Evolutionary conservation across 2,113 vertebrate species (phyloP), one percentile per base, ranked within the genome.

Genomic region (Porphyrio hochstetteri): DNA sequence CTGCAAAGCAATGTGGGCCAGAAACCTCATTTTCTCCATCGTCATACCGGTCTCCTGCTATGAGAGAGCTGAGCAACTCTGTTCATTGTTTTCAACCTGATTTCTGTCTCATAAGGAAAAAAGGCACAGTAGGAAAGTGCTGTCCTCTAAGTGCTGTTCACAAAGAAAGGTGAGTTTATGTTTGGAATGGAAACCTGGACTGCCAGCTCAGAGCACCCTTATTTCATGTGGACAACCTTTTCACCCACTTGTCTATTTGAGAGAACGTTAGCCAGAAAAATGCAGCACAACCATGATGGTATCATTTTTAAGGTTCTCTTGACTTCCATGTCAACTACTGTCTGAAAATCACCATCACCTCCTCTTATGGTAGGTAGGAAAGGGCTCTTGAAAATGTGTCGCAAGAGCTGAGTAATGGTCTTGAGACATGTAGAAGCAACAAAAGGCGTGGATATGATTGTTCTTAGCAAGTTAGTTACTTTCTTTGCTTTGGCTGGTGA

Each of bases 141-240:
- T 60, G 68, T 60, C 80, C 79, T 77, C 11, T 53, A 59, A 82
- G n/a, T 14, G 40, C 71, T 81, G 86, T 75, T 46, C 68, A 68
- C 83, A 91, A 71, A 79, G 91, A 75, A 56, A 27, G 38, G 83
- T 24, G 33, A 86, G 69, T 68, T 80, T 87, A 68, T 92, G 89
- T 97, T 95, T 95, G 84, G 92, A 93, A 84, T 92, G 83, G 63
- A 86, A 65, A 67, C 60, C 46, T 13, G 76, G 72, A 36, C 77
- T 95, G 94, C 93, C 96, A 97, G 89, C 96, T 97, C 94, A 97
- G 93, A 95, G 75, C 76, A 69, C 9, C 5, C 11, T 20, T 27
- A 42, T 84, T 92, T 96, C 86, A 96, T 96, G 95, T 92, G 91
- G 92, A 83, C 74, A 94, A 4, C 19, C 44, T 90, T 59, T 86